Conservation (phyloP, 2,888 invertebrate species). For the Vanessa cardui region DNA sequence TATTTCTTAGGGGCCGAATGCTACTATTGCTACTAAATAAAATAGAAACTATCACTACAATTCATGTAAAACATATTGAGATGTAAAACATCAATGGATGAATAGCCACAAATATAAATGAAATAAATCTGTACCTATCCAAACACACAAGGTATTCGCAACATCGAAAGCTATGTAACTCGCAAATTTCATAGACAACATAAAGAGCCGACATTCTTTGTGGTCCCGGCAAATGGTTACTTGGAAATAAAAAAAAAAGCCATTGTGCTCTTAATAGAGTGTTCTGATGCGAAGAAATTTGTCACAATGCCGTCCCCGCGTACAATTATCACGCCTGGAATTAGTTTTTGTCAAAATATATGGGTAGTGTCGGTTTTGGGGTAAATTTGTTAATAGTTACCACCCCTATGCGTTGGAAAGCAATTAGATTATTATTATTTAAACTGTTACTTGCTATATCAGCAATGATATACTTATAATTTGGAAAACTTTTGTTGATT, state of each 20-base stretch:
- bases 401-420: constrained; percentile 11
- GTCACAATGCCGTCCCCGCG: constrained; percentile 70
- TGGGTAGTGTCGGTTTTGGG: constrained; percentile 26
- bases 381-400: constrained; percentile 19
- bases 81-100: no score
- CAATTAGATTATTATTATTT: constrained; percentile 11
- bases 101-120: not conserved
- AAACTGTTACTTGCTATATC: not conserved
- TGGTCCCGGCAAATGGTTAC: constrained; percentile 48
- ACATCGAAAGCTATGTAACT: not conserved
- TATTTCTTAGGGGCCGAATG: no score
- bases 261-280: constrained; percentile 74
- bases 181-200: constrained; percentile 21
- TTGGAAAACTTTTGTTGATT: no score
- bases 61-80: no score
- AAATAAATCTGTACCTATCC: not conserved
- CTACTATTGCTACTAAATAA: no score
- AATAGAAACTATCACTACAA: no score
- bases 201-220: constrained; percentile 46
- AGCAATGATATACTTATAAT: no score
- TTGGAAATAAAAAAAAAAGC: constrained; percentile 45
- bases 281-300: constrained; percentile 73
- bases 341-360: constrained; percentile 74
- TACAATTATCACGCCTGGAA: constrained; percentile 75
- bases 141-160: not conserved